Percentiles rank a stretch among this genome's conserved stretches.
Conservation (phyloP, 2,797 vertebrate genomes). For the Cyprinodon diabolis region DNA sequence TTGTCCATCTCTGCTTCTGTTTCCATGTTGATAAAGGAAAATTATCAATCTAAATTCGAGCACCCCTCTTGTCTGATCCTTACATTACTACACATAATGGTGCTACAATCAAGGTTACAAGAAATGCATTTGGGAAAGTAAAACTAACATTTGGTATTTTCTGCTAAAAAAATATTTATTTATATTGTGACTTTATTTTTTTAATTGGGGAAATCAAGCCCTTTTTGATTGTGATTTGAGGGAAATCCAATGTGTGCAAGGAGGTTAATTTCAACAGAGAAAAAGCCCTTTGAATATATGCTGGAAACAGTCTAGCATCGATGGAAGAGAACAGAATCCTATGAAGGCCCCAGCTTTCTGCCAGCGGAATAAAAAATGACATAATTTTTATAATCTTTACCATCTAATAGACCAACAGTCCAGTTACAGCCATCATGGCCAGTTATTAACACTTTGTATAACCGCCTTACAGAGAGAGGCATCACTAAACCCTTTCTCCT, state of each 20-base stretch:
- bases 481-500: neutral
- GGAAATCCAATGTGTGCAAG: neutral
- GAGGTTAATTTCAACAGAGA: neutral
- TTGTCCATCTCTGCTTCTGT: neutral
- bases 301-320: constrained; percentile 16
- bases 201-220: neutral
- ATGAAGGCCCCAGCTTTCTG: constrained; percentile 4
- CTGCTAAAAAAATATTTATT: neutral
- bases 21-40: neutral
- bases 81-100: neutral
- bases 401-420: neutral
- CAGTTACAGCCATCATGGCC: neutral
- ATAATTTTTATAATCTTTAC: constrained; percentile 1
- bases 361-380: neutral
- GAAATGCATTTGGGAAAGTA: neutral
- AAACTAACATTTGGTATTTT: neutral
- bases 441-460: neutral
- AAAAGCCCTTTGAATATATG: constrained; percentile 13
- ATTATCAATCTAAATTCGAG: neutral
- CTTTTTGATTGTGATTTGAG: neutral
- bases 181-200: neutral
- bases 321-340: neutral
- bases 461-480: neutral
- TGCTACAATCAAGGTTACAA: neutral
- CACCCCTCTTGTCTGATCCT: neutral